Base-by-base conservation (phyloP, 2,797 vertebrate species). In the Microctenopoma stevenorrisi region DNA sequence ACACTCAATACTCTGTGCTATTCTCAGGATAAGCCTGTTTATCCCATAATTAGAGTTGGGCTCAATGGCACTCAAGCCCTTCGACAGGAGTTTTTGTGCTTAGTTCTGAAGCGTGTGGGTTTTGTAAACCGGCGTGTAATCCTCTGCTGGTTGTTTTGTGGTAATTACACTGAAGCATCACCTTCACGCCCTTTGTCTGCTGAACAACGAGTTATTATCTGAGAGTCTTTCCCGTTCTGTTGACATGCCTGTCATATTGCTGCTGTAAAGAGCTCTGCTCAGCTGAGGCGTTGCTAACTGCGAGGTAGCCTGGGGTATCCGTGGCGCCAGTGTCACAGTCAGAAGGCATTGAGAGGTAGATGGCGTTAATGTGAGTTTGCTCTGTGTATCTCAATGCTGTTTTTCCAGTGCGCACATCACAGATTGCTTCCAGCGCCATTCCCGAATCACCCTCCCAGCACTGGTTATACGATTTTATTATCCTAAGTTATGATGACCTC, bases 1-100 rank as follows among this genome's bases (percentile, higher is more conserved):
- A 88, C 84, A 86, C 85, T 79, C 80, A 76, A 78, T 82, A 78
- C 14, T 57, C 69, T 61, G 65, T 43, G 26, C 75, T 83, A 79
- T 86, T 85, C 84, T 88, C 68, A 67, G 78, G 82, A 84, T 93
- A 92, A 94, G 90, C 90, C 88, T 81, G 86, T 90, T 92, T 88
- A 93, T 92, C 90, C 92, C 85, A 91, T 93, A 91, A 92, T 93
- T 89, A 89, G 84, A 88, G 81, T 67, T 4, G 59, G 75, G 88
- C 88, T 93, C 88, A 89, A 80, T 60, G 54, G 78, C 77, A 80
- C 81, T 88, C 83, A 85, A 88, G 72, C 81, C 68, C 82, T 87
- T 70, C 53, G 35, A 87, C 81, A 84, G 77, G 71, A 79, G 75
- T 85, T 88, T 90, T 86, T 92, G 81, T 88, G 26, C 73, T 85